phyloP scores from a whole-genome alignment of 2,797 vertebrate genomes.

The Heterohyrax brucei region DNA sequence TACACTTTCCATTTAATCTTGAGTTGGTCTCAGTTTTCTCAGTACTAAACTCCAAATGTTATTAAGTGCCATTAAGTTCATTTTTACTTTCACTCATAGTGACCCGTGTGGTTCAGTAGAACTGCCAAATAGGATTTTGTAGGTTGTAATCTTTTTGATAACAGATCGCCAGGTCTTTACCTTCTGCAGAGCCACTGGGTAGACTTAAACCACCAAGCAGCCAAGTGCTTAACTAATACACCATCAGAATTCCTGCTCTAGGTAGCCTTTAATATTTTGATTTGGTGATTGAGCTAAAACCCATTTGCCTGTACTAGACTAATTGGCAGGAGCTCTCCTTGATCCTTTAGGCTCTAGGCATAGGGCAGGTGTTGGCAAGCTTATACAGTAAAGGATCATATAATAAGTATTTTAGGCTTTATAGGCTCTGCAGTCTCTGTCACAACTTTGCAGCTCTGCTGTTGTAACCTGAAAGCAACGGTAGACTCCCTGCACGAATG shows the following conservation, averaged over 20 bases:
- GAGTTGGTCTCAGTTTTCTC: slow-evolving; percentile 48
- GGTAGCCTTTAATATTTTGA: slow-evolving; percentile 37
- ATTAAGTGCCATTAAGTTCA: too few relatives aligned
- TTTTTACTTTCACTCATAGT: too few relatives aligned
- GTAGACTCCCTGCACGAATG: background rate
- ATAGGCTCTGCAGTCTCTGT: background rate
- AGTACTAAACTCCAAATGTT: background rate
- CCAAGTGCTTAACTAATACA: too few relatives aligned
- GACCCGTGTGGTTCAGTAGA: too few relatives aligned
- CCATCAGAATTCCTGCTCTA: too few relatives aligned
- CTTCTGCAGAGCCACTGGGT: too few relatives aligned
- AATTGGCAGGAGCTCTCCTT: slow-evolving; percentile 22
- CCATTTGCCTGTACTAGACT: slow-evolving; percentile 29
- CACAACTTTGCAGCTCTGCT: background rate
- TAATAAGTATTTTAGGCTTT: slow-evolving; percentile 55
- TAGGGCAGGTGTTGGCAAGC: background rate
- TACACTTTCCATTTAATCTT: background rate
- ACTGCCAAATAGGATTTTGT: too few relatives aligned
- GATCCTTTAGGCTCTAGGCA: background rate
- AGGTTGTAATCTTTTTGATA: too few relatives aligned
- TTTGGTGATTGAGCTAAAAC: slow-evolving; percentile 55
- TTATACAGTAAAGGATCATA: slow-evolving; percentile 3
- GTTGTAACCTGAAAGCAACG: background rate
- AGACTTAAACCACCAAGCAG: too few relatives aligned
- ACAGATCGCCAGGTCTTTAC: too few relatives aligned